phyloP scores from a whole-genome alignment of 2,888 invertebrate genomes.

The Rugalucina vietnamica region DNA sequence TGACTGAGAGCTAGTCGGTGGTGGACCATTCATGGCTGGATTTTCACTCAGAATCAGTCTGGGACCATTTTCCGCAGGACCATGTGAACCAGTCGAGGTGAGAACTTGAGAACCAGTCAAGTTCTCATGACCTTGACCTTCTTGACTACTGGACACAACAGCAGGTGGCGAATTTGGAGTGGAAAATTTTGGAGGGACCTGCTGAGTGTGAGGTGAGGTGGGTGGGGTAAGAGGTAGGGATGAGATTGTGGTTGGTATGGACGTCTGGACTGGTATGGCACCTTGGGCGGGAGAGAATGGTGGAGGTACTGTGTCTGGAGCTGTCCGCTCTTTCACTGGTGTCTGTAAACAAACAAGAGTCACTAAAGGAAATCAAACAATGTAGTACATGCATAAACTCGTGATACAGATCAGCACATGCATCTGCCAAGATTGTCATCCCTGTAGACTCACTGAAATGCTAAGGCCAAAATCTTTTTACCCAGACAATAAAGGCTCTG shows the following conservation, averaged over 20 bases:
- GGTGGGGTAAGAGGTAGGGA: constrained; percentile 48
- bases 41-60: not conserved
- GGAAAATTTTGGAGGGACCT: constrained; percentile 35
- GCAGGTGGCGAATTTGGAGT: constrained; percentile 67
- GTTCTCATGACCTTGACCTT: constrained; percentile 14
- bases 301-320: constrained; percentile 71
- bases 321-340: constrained; percentile 66
- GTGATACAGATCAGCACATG: too few relatives aligned
- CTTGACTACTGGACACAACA: constrained; percentile 53
- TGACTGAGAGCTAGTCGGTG: not conserved
- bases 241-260: constrained; percentile 15
- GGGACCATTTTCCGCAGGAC: not conserved
- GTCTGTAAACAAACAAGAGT: constrained; percentile 45
- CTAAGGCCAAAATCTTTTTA: too few relatives aligned
- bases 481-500: too few relatives aligned
- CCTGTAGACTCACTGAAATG: too few relatives aligned
- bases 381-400: not conserved
- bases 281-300: constrained; percentile 68
- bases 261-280: constrained; percentile 17
- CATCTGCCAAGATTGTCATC: too few relatives aligned
- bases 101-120: not conserved
- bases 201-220: constrained; percentile 48
- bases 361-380: not conserved
- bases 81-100: not conserved
- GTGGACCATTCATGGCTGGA: not conserved